Evolutionary conservation across 2,113 vertebrate species (phyloP).

Genomic region (Haemorhous mexicanus): DNA sequence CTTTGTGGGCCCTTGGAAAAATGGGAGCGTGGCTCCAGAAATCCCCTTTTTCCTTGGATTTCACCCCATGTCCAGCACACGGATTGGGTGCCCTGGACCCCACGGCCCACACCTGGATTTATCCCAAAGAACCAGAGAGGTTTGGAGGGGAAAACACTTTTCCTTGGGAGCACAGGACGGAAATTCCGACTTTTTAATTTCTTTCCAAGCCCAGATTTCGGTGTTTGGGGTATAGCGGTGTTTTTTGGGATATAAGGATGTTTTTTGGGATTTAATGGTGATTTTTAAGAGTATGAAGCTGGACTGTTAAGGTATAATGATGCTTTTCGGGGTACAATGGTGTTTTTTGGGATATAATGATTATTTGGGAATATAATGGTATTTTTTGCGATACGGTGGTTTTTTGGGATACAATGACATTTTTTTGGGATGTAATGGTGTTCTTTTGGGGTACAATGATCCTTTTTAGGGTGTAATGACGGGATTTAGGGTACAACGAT

Average conservation of each 20-base stretch:
- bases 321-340: background rate
- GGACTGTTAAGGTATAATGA: background rate
- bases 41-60: background rate
- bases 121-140: background rate
- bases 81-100: background rate
- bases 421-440: background rate
- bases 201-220: background rate
- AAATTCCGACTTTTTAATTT: accelerated
- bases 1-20: slow-evolving; percentile 55
- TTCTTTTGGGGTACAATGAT: background rate
- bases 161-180: accelerated
- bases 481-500: background rate
- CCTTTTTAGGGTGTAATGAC: background rate
- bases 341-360: background rate
- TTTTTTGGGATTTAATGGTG: background rate
- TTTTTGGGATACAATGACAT: no score
- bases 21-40: background rate
- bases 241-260: background rate
- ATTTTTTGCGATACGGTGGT: background rate
- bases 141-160: accelerated
- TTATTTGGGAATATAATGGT: no score
- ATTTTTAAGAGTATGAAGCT: background rate
- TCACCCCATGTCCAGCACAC: accelerated
- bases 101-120: accelerated
- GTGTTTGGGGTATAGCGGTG: accelerated